phyloP scores from a whole-genome alignment of 53 echinoderm and acorn worm genomes.

The Actinopyga echinites region DNA sequence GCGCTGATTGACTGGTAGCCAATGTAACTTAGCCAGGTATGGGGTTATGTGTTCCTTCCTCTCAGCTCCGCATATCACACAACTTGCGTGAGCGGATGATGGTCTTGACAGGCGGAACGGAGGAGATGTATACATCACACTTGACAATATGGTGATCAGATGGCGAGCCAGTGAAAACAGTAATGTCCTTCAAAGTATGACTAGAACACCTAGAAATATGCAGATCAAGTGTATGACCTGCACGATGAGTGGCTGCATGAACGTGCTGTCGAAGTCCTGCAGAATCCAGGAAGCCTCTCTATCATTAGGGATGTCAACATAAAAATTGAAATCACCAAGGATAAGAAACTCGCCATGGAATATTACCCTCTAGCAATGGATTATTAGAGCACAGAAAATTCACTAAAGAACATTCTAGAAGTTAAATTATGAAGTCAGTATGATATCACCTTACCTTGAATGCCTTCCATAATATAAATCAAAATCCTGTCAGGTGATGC shows the following conservation, averaged over 20 bases:
- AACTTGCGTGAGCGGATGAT: neutral
- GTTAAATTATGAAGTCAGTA: too few relatives aligned
- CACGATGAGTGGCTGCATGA: neutral
- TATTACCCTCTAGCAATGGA: neutral
- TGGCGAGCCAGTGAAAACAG: neutral
- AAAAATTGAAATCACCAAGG: neutral
- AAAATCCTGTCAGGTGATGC: too few relatives aligned
- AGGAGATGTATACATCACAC: too few relatives aligned
- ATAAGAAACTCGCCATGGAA: neutral
- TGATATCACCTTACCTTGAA: too few relatives aligned
- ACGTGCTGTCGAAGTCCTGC: constrained; percentile 11
- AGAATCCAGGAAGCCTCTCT: neutral
- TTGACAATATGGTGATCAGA: neutral
- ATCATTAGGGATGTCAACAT: neutral
- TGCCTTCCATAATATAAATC: too few relatives aligned
- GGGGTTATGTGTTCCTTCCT: too few relatives aligned
- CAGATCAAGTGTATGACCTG: neutral
- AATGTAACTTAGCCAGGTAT: too few relatives aligned
- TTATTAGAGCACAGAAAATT: neutral
- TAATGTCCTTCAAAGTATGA: neutral
- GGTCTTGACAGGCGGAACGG: neutral
- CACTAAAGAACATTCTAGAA: too few relatives aligned
- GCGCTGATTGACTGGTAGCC: too few relatives aligned
- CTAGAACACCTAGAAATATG: neutral
- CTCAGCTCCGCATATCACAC: too few relatives aligned